phyloP scores from a whole-genome alignment of 2,888 invertebrate species.

The Cantharis rufa region DNA sequence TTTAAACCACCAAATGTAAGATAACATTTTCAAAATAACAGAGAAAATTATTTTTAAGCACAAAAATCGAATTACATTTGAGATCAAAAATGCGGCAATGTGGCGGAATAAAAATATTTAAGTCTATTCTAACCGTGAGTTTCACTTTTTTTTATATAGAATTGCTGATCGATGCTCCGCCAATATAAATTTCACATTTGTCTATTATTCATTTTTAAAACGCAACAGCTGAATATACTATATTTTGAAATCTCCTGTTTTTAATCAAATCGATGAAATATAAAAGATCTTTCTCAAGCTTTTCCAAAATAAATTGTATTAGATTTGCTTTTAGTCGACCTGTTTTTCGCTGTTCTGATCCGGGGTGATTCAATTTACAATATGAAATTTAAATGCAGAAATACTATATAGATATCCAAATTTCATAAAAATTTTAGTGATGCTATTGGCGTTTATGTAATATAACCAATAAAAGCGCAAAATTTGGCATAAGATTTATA shows the following conservation, averaged over 20 bases:
- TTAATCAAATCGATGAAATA: constrained; percentile 29
- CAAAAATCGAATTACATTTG: not conserved
- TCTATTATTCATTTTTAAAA: constrained; percentile 6
- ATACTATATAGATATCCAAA: constrained; percentile 15
- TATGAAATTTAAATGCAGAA: constrained; percentile 31
- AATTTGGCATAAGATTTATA: not conserved
- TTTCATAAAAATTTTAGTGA: constrained; percentile 17
- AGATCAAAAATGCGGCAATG: not conserved
- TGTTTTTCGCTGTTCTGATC: constrained; percentile 29
- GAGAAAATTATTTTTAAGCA: not conserved
- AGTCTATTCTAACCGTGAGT: not conserved
- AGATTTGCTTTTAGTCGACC: constrained; percentile 29
- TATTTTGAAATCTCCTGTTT: constrained; percentile 10
- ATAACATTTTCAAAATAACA: not conserved
- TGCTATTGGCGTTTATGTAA: constrained; percentile 6
- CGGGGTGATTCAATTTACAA: constrained; percentile 28
- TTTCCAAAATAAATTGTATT: constrained; percentile 24
- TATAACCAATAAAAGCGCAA: constrained; percentile 11
- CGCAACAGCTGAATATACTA: constrained; percentile 22
- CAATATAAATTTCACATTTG: not conserved
- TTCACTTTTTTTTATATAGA: not conserved
- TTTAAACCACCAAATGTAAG: not conserved
- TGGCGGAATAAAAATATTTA: not conserved
- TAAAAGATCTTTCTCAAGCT: constrained; percentile 17
- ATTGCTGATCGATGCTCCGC: not conserved